Evolutionary conservation across 2,113 vertebrate species (phyloP), one percentile per base, ranked within the genome.

Genomic region (Pluvianellus socialis): DNA sequence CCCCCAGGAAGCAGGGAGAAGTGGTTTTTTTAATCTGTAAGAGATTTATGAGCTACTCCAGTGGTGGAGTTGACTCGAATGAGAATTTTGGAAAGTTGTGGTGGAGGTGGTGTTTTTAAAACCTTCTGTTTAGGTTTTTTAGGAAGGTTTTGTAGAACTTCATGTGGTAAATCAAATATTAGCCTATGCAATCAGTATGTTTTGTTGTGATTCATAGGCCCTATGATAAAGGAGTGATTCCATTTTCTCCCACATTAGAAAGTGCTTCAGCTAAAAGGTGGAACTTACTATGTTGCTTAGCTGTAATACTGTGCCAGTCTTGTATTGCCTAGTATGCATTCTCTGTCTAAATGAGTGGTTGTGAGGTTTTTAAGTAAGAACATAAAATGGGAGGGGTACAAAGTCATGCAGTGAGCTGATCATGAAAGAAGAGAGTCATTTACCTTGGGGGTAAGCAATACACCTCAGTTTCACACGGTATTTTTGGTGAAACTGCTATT

Each of bases 81-180:
- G 74, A 94, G 71, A 68, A 67, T 76, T 95, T 82, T 79, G 27
- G 38, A 71, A 65, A 32, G 18, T 40, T 62, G 71, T 61, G 28
- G 50, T 44, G 42, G 38, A 38, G 38, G 12, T 59, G 22, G 56
- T 50, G 49, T 27, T 79, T 96, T 91, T 71, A 38, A 95, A 92
- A 61, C 12, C 17, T 14, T 71, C 23, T 79, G 14, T 74, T 91
- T 79, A 88, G 72, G 2, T 47, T 30, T 87, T 75, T 95, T 49
- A 70, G 38, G 58, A 94, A 96, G 50, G 12, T 81, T 94, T 97
- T 86, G 45, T 52, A 95, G 81, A 84, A 38, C 28, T 33, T 94
- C n/a, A 14, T 87, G 40, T 59, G 24, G 53, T 68, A 81, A 91
- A 92, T 59, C 26, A 74, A 79, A 7, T 80, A 71, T 42, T 92